These are phyloP conservation scores for Lumbricus terrestris DNA, from an alignment of 2,888 invertebrate species.

Conservation along the genomic window DNA sequence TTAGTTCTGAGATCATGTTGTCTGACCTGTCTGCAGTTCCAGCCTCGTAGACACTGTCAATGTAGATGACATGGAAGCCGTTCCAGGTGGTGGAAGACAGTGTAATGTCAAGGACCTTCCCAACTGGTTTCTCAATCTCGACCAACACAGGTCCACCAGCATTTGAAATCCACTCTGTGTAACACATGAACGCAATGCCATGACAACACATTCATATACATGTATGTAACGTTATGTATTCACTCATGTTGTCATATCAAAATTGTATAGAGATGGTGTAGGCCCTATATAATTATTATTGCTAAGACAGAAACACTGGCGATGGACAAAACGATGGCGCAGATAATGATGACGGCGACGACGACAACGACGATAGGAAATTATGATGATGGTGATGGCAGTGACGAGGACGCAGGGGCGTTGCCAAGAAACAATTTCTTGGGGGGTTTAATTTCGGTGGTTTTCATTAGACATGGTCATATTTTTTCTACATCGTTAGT, in stretches of 20 bases:
- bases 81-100: slow-evolving; percentile 8
- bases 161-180: slow-evolving; percentile 78
- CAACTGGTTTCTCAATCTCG: slow-evolving; percentile 82
- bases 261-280: neutral
- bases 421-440: too few relatives aligned
- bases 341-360: too few relatives aligned
- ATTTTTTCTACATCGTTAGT: too few relatives aligned
- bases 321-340: neutral
- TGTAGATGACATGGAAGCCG: slow-evolving; percentile 44
- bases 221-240: neutral
- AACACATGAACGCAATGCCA: neutral
- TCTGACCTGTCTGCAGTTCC: slow-evolving; percentile 59
- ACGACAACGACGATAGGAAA: too few relatives aligned
- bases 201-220: neutral
- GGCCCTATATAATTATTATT: neutral
- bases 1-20: neutral
- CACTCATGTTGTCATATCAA: neutral
- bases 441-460: too few relatives aligned
- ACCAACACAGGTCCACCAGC: slow-evolving; percentile 84
- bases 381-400: too few relatives aligned
- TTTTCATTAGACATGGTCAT: too few relatives aligned
- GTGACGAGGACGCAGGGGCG: too few relatives aligned
- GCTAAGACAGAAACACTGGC: neutral
- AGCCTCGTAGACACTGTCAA: slow-evolving; percentile 51
- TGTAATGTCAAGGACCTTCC: slow-evolving; percentile 70